phyloP scores from a whole-genome alignment of 2,797 vertebrate species.

The Octomys mimax region DNA sequence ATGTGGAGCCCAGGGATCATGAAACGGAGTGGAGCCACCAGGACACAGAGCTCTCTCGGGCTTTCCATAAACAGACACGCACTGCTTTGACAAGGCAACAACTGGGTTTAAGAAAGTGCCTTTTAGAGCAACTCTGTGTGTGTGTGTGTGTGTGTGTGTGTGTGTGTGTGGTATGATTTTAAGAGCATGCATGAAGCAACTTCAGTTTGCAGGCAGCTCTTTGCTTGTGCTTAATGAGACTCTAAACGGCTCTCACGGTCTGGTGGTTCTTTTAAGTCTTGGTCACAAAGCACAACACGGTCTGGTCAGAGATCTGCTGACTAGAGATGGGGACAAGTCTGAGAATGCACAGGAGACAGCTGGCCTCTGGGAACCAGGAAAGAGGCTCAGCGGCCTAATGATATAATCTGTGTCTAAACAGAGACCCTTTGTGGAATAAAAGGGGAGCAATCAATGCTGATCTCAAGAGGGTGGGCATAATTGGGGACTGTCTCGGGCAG shows the following conservation, averaged over 20 bases:
- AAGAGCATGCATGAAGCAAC: background rate
- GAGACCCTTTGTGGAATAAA: slow-evolving; percentile 22
- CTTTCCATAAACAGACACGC: background rate
- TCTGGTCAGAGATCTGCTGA: slow-evolving; percentile 61
- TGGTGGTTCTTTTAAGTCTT: slow-evolving; percentile 53
- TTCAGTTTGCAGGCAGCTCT: background rate
- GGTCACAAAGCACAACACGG: background rate
- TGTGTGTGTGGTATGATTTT: background rate
- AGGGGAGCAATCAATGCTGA: background rate
- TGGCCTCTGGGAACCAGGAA: background rate
- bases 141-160: background rate
- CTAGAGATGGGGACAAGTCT: background rate
- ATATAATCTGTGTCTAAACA: background rate
- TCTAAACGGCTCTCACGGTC: slow-evolving; percentile 16
- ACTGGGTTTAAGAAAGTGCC: background rate
- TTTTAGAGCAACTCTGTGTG: background rate
- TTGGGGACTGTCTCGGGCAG: background rate
- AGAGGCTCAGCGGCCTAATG: background rate
- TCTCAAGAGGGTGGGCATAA: background rate
- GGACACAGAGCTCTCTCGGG: background rate
- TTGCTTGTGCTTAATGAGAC: background rate
- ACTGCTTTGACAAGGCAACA: slow-evolving; percentile 10
- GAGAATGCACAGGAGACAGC: background rate
- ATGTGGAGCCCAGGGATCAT: background rate
- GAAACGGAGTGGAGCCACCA: background rate